phyloP scores from a whole-genome alignment of 1,140 invertebrate species.

The Potamilus streckersoni region DNA sequence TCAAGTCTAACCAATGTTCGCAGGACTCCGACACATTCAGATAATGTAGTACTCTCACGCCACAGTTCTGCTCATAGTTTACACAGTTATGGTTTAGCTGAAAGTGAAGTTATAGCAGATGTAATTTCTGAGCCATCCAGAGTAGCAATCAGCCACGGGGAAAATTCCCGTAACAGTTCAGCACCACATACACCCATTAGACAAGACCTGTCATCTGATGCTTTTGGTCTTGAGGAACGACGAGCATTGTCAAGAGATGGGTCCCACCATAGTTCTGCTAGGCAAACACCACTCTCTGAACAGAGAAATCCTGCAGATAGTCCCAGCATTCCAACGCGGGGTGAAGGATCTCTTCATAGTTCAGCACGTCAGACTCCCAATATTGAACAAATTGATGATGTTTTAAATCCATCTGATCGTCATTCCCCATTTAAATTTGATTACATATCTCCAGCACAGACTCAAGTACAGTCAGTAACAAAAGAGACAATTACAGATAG shows the following conservation, averaged over 20 bases:
- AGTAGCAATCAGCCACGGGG: conserved; percentile 4
- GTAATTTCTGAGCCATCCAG: conserved; percentile 2
- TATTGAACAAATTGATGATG: conserved; percentile 27
- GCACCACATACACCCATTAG: conserved; percentile 22
- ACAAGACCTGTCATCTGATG: conserved; percentile 5
- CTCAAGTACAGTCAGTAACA: background rate
- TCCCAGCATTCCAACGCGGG: conserved; percentile 15
- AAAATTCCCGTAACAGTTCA: conserved; percentile 21
- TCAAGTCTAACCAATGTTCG: background rate
- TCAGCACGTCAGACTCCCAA: conserved; percentile 36
- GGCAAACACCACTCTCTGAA: conserved; percentile 26
- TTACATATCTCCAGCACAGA: background rate
- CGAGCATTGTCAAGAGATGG: conserved; percentile 2
- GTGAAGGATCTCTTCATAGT: conserved; percentile 20
- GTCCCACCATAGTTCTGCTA: conserved; percentile 17
- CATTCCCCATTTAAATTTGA: conserved; percentile 27
- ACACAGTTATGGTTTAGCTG: background rate
- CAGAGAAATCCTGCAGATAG: conserved; percentile 8
- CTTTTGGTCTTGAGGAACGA: background rate
- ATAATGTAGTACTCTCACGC: conserved; percentile 20
- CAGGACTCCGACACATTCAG: conserved; percentile 28
- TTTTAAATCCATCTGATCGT: conserved; percentile 24
- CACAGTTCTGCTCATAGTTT: conserved; percentile 26
- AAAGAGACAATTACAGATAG: conserved; percentile 26
- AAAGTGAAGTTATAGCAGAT: conserved; percentile 4